Conservation (phyloP, 2,888 invertebrate species). For the Orthosia gracilis region DNA sequence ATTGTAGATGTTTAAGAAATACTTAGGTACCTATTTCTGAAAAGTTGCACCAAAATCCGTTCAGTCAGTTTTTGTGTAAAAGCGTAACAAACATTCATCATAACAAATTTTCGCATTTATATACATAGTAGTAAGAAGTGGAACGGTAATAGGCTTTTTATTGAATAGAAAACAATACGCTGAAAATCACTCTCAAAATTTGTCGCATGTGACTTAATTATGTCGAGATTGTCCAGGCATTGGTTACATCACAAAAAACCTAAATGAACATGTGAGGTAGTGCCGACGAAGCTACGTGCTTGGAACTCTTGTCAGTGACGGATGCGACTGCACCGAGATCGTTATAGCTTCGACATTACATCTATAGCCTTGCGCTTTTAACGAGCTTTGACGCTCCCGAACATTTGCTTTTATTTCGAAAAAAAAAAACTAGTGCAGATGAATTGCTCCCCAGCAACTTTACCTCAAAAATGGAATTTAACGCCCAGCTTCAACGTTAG, state of each 20-base stretch:
- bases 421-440: slow-evolving; percentile 66
- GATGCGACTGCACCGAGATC: slow-evolving; percentile 77
- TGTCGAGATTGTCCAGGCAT: slow-evolving; percentile 5
- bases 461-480: slow-evolving; percentile 63
- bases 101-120: no score
- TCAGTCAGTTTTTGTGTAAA: no score
- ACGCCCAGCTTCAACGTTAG: slow-evolving; percentile 29
- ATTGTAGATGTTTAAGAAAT: no score
- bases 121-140: no score
- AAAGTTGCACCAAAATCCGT: no score
- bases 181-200: background rate
- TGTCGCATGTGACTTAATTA: background rate
- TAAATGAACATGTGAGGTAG: slow-evolving; percentile 39
- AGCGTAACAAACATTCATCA: no score
- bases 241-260: slow-evolving; percentile 4
- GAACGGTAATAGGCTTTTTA: no score
- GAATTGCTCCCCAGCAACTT: slow-evolving; percentile 65
- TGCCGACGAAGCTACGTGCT: slow-evolving; percentile 57
- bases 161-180: background rate
- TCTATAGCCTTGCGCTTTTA: slow-evolving; percentile 78
- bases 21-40: no score
- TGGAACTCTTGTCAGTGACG: slow-evolving; percentile 79
- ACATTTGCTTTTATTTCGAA: slow-evolving; percentile 70
- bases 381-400: slow-evolving; percentile 75
- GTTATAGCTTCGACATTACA: slow-evolving; percentile 77